A percentile compares a stretch with the other conserved stretches of the same genome.
These are phyloP conservation scores for Chloroceryle aenea DNA, from an alignment of 2,113 vertebrate species.

Conservation along the genomic window DNA sequence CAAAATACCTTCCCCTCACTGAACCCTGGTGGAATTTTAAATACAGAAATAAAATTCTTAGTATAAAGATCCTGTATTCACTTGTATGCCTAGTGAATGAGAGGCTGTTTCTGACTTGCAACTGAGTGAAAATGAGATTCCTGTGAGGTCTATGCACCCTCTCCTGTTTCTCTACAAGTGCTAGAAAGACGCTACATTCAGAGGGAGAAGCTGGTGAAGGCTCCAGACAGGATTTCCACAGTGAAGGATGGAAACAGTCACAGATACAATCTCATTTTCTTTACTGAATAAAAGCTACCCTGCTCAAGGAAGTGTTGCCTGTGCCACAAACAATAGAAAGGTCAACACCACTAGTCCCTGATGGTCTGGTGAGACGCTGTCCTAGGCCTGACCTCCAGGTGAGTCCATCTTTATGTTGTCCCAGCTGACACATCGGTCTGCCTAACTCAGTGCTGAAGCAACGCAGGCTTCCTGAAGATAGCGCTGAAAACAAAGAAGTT, in stretches of 20 bases:
- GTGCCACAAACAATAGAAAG: not conserved
- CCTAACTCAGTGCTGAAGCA: not conserved
- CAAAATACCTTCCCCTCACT: constrained; percentile 20
- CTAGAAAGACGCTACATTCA: not conserved
- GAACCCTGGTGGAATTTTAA: constrained; percentile 11
- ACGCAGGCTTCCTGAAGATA: not conserved
- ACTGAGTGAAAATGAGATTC: not conserved
- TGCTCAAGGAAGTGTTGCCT: not conserved
- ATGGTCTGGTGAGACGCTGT: accelerated
- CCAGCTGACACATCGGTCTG: not conserved
- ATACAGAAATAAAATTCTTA: not conserved
- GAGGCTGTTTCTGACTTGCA: not conserved
- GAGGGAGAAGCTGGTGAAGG: not conserved
- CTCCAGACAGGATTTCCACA: not conserved
- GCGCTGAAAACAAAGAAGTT: not conserved
- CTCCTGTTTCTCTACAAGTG: not conserved
- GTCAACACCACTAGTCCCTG: accelerated
- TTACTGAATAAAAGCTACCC: not conserved
- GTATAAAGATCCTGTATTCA: not conserved
- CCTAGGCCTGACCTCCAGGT: not conserved
- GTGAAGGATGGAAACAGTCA: not conserved
- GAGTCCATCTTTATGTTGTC: not conserved
- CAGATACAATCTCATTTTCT: not conserved
- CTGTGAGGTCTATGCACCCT: not conserved
- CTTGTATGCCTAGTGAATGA: not conserved